These are phyloP conservation scores for Erebia ligea DNA, from an alignment of 2,888 invertebrate species.

Conservation along the genomic window DNA sequence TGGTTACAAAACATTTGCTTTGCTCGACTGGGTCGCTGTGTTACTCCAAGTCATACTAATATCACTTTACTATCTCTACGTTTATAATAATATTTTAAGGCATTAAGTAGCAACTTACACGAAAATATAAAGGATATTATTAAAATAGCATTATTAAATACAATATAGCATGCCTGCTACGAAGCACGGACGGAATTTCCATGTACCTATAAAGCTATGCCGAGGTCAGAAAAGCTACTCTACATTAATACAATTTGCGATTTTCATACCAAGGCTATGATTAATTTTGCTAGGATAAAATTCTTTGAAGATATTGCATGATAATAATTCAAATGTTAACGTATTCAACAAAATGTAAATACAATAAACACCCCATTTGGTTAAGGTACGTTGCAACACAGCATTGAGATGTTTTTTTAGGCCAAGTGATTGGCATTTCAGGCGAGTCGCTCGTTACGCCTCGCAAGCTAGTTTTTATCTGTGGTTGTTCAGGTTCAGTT, in stretches of 20 bases:
- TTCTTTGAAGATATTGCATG: constrained; percentile 27
- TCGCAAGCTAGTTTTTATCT: constrained; percentile 53
- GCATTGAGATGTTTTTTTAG: constrained; percentile 71
- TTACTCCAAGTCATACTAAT: constrained; percentile 17
- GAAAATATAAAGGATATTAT: not conserved
- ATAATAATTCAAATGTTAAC: constrained; percentile 34
- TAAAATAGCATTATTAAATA: not conserved
- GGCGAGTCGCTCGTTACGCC: constrained; percentile 65
- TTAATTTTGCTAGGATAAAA: constrained; percentile 11
- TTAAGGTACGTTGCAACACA: constrained; percentile 56
- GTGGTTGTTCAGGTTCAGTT: constrained; percentile 59
- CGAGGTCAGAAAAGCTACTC: not conserved
- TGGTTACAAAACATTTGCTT: constrained; percentile 39
- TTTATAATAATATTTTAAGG: constrained; percentile 2
- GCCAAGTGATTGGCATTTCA: constrained; percentile 74
- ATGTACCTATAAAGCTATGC: not conserved
- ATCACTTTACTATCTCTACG: not conserved
- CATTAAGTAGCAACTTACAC: not conserved
- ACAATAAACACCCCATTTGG: constrained; percentile 55
- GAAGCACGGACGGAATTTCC: too few species aligned
- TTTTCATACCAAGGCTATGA: not conserved
- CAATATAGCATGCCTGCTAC: not conserved
- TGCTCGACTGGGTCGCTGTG: constrained; percentile 29
- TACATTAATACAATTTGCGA: not conserved
- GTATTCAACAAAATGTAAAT: constrained; percentile 49